These are phyloP conservation scores for Sceloporus undulatus DNA, from an alignment of 2,113 vertebrate species.

Conservation along the genomic window DNA sequence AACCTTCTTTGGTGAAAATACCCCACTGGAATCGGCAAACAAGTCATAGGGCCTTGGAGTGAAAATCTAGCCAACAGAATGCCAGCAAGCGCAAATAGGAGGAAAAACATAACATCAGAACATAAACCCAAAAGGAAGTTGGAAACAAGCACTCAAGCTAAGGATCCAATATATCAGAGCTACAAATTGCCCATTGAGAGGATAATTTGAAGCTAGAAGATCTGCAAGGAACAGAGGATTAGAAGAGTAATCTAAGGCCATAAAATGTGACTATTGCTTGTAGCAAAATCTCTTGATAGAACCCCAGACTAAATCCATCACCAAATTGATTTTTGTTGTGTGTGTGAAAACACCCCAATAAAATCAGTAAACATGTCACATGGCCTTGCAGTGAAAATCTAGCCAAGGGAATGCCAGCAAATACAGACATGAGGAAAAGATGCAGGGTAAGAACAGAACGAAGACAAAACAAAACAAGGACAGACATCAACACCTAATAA, in stretches of 20 bases:
- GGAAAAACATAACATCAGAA: background rate
- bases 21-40: constrained; percentile 92
- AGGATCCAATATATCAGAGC: background rate
- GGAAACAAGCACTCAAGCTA: constrained; percentile 9
- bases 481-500: too few species aligned
- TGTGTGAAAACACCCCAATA: too few species aligned
- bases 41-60: constrained; percentile 90
- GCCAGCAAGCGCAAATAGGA: background rate
- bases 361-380: too few species aligned
- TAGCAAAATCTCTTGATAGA: too few species aligned
- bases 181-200: constrained; percentile 15
- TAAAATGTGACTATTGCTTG: background rate
- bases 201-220: constrained; percentile 46
- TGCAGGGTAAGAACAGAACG: too few species aligned
- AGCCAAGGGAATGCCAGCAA: too few species aligned
- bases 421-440: too few species aligned
- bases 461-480: too few species aligned
- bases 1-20: constrained; percentile 94
- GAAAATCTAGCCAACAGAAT: constrained; percentile 80
- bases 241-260: background rate
- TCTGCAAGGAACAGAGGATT: constrained; percentile 26
- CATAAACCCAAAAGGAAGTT: background rate
- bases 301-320: too few species aligned
- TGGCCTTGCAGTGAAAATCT: too few species aligned
- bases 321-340: too few species aligned